Evolutionary conservation across 2,888 invertebrate genomes (phyloP).

Genomic region (Drosophila maculinotata): DNA sequence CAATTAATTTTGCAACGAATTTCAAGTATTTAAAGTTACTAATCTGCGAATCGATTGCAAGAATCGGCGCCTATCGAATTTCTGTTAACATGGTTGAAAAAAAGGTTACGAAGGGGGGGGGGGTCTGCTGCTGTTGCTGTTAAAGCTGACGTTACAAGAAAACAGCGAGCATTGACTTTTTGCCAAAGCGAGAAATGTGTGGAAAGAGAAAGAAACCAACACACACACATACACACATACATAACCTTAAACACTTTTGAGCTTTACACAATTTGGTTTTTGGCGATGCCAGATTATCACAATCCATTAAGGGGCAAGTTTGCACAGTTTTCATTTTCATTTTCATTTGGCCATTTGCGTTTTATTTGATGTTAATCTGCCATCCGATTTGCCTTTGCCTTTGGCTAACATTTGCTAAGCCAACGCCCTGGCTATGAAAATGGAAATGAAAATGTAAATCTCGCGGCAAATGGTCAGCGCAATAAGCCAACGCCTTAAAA

Average conservation of each 20-base stretch:
- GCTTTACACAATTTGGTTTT: slow-evolving; percentile 28
- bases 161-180: slow-evolving; percentile 51
- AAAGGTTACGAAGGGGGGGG: slow-evolving; percentile 16
- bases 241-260: background rate
- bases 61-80: slow-evolving; percentile 57
- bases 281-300: slow-evolving; percentile 42
- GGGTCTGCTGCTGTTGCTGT: slow-evolving; percentile 14
- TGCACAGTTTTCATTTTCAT: slow-evolving; percentile 36
- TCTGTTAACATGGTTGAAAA: slow-evolving; percentile 53
- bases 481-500: slow-evolving; percentile 68
- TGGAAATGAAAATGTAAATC: slow-evolving; percentile 46
- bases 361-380: slow-evolving; percentile 71
- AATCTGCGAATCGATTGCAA: slow-evolving; percentile 27
- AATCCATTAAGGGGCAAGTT: slow-evolving; percentile 32
- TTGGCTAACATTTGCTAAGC: slow-evolving; percentile 54
- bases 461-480: slow-evolving; percentile 45
- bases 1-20: slow-evolving; percentile 63
- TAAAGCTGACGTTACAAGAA: slow-evolving; percentile 65
- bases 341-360: slow-evolving; percentile 39
- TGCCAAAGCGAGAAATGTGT: slow-evolving; percentile 5
- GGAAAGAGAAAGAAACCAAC: slow-evolving; percentile 4
- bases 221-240: slow-evolving; percentile 10
- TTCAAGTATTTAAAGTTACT: slow-evolving; percentile 30
- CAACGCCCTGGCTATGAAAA: slow-evolving; percentile 55
- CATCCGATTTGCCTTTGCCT: slow-evolving; percentile 75